Evolutionary conservation across 1,140 invertebrate genomes (phyloP).

Genomic region (Brachionus paranguensis): DNA sequence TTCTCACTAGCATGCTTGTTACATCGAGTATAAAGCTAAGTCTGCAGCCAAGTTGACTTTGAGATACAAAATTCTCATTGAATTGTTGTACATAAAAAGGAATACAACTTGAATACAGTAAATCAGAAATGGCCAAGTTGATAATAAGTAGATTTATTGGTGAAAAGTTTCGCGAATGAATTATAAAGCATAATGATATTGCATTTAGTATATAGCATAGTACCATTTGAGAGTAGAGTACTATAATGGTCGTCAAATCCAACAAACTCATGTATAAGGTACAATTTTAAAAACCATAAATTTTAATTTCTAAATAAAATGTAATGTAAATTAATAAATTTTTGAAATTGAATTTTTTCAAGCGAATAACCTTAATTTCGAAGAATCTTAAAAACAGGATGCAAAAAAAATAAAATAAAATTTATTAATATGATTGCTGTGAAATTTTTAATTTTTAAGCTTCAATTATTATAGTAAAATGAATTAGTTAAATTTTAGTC

Average conservation of each 20-base stretch:
- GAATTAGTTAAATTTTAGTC: neutral
- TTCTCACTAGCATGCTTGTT: conserved; percentile 26
- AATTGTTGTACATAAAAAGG: conserved; percentile 32
- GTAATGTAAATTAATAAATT: neutral
- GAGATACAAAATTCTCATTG: neutral
- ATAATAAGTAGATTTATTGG: conserved; percentile 30
- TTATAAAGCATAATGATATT: conserved; percentile 2
- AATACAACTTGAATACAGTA: conserved; percentile 34
- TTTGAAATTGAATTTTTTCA: neutral
- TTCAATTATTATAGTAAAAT: neutral
- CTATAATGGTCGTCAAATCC: neutral
- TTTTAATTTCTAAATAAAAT: neutral
- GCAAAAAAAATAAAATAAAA: neutral
- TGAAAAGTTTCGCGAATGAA: neutral
- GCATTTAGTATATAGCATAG: conserved; percentile 6
- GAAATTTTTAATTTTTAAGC: neutral
- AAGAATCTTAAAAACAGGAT: neutral
- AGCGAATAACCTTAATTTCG: neutral
- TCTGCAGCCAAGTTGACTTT: conserved; percentile 6
- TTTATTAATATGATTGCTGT: neutral
- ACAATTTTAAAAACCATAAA: neutral
- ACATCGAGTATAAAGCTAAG: conserved; percentile 24
- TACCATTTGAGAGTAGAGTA: conserved; percentile 21
- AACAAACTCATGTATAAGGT: neutral
- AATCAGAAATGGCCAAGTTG: conserved; percentile 25